Evolutionary conservation across 2,113 vertebrate genomes (phyloP), one percentile per base, ranked within the genome.

Genomic region (Heloderma charlesbogerti): DNA sequence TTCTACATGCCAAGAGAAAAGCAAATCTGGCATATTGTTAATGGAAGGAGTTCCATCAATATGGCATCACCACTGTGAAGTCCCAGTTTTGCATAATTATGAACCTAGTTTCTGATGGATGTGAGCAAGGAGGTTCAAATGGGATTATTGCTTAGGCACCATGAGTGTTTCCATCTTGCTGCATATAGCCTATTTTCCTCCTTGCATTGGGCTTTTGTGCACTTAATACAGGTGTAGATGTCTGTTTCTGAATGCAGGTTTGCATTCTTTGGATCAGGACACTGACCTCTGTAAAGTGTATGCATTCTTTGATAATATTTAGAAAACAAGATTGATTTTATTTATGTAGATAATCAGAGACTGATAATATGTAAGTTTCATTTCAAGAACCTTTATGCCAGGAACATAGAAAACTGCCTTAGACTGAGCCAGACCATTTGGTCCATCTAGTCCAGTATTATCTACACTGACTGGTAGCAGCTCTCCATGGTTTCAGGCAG

Each of bases 371-470:
- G 88, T 37, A n/a, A 77, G 40, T 22, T 88, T 92, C 4, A 6
- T 66, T 67, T 87, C 71, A 66, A 84, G 87, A 71, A 43, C 22
- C 27, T 86, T 91, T 89, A 85, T 91, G 63, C 48, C 57, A 12
- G 16, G 51, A 54, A 54, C 51, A 54, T 54, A 54, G 6, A 54
- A 9, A 12, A 54, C 6, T 51, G 51, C 51, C 10, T 54, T 54
- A 12, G 6, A 54, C 51, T 54, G 51, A 54, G 51, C 5, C 51
- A 54, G 51, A 12, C 10, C 51, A 51, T 9, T 54, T 10, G 51
- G 51, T 54, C 51, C 51, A 54, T 54, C 51, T 54, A 54, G 51
- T 54, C 7, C 51, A 54, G 10, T 54, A 54, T 54, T 54, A 9
- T 54, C 51, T 12, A 54, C 51, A 54, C 48, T 48, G 48, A 48